Evolutionary conservation across 2,888 invertebrate genomes (phyloP), one percentile per base, ranked within the genome.

Genomic region (Drosophila neotestacea): DNA sequence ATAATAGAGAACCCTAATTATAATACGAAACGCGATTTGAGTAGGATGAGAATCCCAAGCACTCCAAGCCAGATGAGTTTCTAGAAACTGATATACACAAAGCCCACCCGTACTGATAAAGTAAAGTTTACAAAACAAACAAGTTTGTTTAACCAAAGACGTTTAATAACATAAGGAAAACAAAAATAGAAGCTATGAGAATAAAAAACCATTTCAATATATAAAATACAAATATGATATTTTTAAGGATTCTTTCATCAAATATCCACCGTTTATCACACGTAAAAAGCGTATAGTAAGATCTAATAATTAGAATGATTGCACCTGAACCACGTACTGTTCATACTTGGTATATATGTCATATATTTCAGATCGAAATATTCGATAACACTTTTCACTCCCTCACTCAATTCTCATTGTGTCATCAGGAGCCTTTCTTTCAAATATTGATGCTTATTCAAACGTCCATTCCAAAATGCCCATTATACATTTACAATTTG

Each of bases 51-150:
- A 71, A 13, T 38, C 71, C 62, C 38, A 41, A 62, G 72, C 77
- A 77, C 80, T 44, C 65, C 44, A 70, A 62, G 55, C 50, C 61
- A 79, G n/a, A 52, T 27, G 55, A 75, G 62, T 79, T 66, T 63
- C 28, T 62, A 73, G 55, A 69, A 68, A 75, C 47, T 59, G 39
- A 64, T 58, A 62, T 28, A 62, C 62, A 81, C 77, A 70, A 70
- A 63, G 73, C 89, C 87, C 86, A 86, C 86, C 89, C 86, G 88
- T 83, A 86, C 89, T 89, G 86, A 89, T 85, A 73, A 76, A 62
- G 77, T 81, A 85, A 85, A 73, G 67, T 85, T 79, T 73, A 76
- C 70, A 36, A 69, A 83, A 78, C 52, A 65, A 62, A 63, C 54
- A 68, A 22, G 41, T 46, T 63, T 59, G 70, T 66, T 70, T 76